phyloP scores from a whole-genome alignment of 2,113 vertebrate genomes.

The Anoplopoma fimbria region DNA sequence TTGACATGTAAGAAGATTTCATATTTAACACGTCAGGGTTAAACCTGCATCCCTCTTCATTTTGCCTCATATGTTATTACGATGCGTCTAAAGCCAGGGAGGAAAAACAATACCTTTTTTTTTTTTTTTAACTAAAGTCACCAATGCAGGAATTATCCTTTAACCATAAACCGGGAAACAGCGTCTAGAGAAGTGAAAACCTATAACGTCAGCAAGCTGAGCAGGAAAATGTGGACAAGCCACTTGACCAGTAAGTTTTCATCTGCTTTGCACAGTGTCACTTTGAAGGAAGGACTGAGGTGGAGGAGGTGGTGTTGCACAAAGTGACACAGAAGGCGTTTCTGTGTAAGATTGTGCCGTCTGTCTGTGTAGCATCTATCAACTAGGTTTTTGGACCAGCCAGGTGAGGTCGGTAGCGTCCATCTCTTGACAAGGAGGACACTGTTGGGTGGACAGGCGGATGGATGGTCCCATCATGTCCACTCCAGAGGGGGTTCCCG shows the following conservation, averaged over 20 bases:
- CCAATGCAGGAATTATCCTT: constrained; percentile 48
- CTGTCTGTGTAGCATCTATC: constrained; percentile 49
- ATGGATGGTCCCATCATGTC: constrained; percentile 87
- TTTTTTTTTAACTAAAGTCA: constrained; percentile 7
- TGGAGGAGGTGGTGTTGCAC: constrained; percentile 34
- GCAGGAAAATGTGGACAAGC: constrained; percentile 42
- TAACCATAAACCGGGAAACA: constrained; percentile 76
- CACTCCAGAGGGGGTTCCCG: constrained; percentile 91
- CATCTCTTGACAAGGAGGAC: constrained; percentile 40
- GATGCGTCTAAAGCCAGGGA: constrained; percentile 31
- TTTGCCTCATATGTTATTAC: constrained; percentile 13
- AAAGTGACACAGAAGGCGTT: constrained; percentile 57
- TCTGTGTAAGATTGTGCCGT: constrained; percentile 58
- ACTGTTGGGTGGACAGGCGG: constrained; percentile 48
- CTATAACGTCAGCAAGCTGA: constrained; percentile 46
- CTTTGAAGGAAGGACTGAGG: constrained; percentile 79
- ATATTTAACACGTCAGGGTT: neutral
- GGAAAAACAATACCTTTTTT: neutral
- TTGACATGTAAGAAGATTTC: constrained; percentile 51
- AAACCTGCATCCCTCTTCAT: constrained; percentile 23
- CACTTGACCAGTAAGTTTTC: constrained; percentile 50
- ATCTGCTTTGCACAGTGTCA: constrained; percentile 84
- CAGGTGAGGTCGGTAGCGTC: constrained; percentile 71
- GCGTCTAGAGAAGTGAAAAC: constrained; percentile 39
- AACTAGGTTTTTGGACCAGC: constrained; percentile 77